These are phyloP conservation scores for Heliconius erato DNA, from an alignment of 2,888 invertebrate species.

Conservation along the genomic window DNA sequence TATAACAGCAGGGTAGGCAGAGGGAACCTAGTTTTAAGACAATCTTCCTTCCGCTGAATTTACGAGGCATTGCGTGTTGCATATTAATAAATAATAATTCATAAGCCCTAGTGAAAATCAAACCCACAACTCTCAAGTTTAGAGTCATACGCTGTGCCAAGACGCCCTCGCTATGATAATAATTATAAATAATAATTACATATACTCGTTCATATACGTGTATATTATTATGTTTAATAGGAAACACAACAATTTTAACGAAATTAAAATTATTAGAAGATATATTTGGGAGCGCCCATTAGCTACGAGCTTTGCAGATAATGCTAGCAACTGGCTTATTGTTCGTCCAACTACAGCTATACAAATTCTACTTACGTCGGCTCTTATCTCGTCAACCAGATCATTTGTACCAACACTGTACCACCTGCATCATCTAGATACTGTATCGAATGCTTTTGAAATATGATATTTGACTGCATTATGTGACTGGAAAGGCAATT, in stretches of 20 bases:
- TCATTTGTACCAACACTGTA: constrained; percentile 52
- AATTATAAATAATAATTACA: too few species aligned
- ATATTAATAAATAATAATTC: too few species aligned
- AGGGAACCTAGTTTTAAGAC: neutral
- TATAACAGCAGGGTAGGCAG: neutral
- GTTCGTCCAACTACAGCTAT: constrained; percentile 69
- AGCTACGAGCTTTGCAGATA: constrained; percentile 70
- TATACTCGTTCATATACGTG: too few species aligned
- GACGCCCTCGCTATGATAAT: too few species aligned
- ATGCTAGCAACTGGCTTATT: constrained; percentile 73
- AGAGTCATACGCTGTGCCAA: too few species aligned
- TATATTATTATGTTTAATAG: too few species aligned
- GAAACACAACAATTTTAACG: too few species aligned
- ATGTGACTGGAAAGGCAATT: neutral
- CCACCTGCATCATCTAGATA: constrained; percentile 61
- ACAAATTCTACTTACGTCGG: constrained; percentile 65
- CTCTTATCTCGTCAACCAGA: constrained; percentile 69
- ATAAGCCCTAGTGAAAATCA: too few species aligned
- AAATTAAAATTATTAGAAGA: constrained; percentile 67
- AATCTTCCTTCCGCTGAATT: neutral
- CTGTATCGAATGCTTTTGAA: constrained; percentile 8
- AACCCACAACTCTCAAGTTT: too few species aligned
- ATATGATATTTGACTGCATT: neutral
- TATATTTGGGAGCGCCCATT: constrained; percentile 63
- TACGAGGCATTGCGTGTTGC: neutral